Conservation (phyloP, 2,113 vertebrate genomes). For the Morone chrysops region DNA sequence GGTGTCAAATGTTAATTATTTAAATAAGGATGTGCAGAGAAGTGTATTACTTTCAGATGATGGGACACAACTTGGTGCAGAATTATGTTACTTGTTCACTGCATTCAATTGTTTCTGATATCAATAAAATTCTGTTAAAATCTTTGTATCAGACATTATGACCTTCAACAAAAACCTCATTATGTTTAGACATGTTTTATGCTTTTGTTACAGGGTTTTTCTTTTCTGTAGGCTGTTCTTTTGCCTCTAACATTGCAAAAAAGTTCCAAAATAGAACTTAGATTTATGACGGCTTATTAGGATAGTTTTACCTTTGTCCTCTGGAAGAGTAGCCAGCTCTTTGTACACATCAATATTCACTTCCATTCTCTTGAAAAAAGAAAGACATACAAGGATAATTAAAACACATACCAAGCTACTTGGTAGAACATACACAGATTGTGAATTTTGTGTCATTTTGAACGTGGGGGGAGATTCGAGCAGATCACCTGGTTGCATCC, state of each 20-base stretch:
- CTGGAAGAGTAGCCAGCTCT: conserved; percentile 31
- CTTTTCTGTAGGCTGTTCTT: no score
- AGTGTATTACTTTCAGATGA: neutral
- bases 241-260: neutral
- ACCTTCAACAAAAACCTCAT: no score
- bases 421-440: no score
- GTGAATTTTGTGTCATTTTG: neutral
- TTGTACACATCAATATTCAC: conserved; percentile 42
- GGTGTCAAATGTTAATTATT: neutral
- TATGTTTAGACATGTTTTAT: no score
- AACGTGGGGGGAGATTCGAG: neutral
- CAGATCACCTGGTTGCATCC: conserved; percentile 47
- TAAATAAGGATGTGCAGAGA: neutral
- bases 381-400: conserved; percentile 3
- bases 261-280: neutral
- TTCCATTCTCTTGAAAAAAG: conserved; percentile 19
- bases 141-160: no score
- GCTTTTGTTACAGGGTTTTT: no score
- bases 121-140: no score
- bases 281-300: neutral
- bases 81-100: no score
- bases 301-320: conserved; percentile 51
- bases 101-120: no score
- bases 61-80: no score
- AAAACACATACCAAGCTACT: neutral